These are phyloP conservation scores for Callipepla squamata DNA, from an alignment of 2,113 vertebrate genomes.

Conservation along the genomic window DNA sequence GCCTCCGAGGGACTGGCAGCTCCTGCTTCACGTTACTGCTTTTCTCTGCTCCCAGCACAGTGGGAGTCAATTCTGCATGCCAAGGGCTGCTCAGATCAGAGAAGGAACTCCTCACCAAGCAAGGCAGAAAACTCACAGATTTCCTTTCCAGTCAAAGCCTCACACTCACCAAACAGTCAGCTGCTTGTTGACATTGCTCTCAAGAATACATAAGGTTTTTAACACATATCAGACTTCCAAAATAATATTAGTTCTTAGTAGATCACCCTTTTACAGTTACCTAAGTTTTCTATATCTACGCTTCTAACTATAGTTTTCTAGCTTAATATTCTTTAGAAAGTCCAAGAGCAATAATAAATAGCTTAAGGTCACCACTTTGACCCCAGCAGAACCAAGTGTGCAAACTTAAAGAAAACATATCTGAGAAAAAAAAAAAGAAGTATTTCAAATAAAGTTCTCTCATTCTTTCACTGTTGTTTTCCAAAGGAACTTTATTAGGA, in stretches of 20 bases:
- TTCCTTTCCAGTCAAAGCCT: not conserved
- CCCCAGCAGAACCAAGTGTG: not conserved
- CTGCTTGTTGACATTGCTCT: not conserved
- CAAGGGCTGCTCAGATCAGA: not conserved
- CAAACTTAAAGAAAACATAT: not conserved
- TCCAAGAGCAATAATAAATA: not conserved
- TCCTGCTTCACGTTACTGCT: not conserved
- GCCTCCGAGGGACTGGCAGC: not conserved
- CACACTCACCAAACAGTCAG: not conserved
- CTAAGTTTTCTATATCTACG: not conserved
- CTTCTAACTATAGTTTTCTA: not conserved
- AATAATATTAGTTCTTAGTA: not conserved
- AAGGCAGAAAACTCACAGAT: not conserved
- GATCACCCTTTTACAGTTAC: not conserved
- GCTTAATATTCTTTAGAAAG: not conserved
- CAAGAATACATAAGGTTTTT: not conserved
- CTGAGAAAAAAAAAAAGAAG: not conserved
- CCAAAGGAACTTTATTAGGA: not conserved
- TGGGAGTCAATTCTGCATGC: not conserved
- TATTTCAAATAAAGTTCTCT: not conserved
- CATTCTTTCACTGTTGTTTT: not conserved
- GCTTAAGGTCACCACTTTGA: not conserved
- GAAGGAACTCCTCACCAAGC: not conserved
- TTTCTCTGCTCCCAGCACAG: not conserved
- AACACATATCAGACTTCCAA: not conserved